phyloP scores from a whole-genome alignment of 2,888 invertebrate genomes.

The Rhagonycha lutea region DNA sequence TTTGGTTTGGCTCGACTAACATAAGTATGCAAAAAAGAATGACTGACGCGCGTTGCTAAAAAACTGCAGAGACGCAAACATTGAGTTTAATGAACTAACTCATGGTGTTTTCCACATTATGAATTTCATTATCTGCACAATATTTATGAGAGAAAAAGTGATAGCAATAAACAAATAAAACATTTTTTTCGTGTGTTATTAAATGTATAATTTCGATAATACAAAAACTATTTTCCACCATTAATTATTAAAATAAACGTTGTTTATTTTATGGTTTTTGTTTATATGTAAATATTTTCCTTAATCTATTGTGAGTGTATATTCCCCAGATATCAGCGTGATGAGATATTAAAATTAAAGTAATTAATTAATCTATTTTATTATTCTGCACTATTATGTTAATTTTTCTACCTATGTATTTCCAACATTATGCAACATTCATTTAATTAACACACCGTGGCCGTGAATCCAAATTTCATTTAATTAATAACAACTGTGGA shows the following conservation, averaged over 20 bases:
- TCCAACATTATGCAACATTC: background rate
- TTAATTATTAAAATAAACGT: background rate
- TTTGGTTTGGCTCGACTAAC: conserved; percentile 25
- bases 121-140: conserved; percentile 8
- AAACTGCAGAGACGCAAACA: conserved; percentile 24
- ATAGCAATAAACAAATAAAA: background rate
- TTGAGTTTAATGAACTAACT: conserved; percentile 24
- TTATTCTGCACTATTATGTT: background rate
- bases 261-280: background rate
- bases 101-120: conserved; percentile 21
- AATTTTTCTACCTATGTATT: background rate
- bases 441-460: background rate
- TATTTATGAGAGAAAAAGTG: background rate
- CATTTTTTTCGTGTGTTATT: background rate
- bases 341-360: background rate
- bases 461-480: background rate
- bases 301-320: background rate
- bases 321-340: background rate
- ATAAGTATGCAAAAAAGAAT: conserved; percentile 28
- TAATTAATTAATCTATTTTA: background rate
- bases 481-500: background rate
- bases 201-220: background rate
- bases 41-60: conserved; percentile 17
- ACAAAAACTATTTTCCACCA: background rate
- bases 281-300: background rate